These are phyloP conservation scores for Corythaeola cristata DNA, from an alignment of 2,113 vertebrate genomes.

Conservation along the genomic window DNA sequence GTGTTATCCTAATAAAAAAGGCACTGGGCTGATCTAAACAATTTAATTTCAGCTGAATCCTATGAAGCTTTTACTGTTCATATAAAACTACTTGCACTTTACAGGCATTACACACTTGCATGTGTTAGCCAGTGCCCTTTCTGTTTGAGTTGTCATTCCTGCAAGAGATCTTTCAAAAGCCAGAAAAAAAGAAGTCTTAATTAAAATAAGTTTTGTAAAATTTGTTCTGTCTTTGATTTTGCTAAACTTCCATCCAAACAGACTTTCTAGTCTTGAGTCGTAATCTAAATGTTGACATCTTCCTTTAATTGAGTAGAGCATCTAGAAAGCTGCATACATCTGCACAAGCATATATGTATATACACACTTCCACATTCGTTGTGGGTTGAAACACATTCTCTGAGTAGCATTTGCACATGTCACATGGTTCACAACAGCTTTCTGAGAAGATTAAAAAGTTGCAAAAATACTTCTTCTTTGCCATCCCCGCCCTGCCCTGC, in stretches of 20 bases:
- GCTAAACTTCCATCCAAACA: neutral
- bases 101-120: neutral
- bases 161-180: neutral
- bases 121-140: neutral
- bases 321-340: neutral
- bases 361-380: neutral
- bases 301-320: neutral
- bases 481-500: no score
- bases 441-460: neutral
- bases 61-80: slow-evolving; percentile 14
- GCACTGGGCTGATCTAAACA: slow-evolving; percentile 12
- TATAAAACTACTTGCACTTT: neutral
- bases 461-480: neutral
- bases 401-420: neutral
- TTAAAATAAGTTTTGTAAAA: neutral
- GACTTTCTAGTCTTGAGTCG: neutral
- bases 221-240: neutral
- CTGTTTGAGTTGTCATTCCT: neutral
- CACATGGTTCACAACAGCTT: neutral
- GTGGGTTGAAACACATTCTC: neutral
- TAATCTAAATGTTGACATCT: neutral
- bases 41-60: neutral
- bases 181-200: neutral
- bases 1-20: slow-evolving; percentile 34
- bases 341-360: neutral